These are phyloP conservation scores for Thaleichthys pacificus DNA, from an alignment of 2,797 vertebrate genomes.

Conservation along the genomic window DNA sequence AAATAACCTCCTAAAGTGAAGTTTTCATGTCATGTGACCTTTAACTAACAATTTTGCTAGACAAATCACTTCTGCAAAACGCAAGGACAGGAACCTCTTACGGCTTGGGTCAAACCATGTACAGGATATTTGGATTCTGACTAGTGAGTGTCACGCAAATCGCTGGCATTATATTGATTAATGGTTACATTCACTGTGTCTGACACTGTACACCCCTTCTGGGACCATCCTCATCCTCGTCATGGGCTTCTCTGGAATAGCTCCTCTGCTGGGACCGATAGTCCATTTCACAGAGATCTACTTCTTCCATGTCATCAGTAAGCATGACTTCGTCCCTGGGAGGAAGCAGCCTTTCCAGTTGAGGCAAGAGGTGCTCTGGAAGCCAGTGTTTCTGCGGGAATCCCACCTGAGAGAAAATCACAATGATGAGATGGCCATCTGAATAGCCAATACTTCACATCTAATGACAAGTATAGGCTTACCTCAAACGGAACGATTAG, in stretches of 20 bases:
- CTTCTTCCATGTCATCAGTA: slow-evolving; percentile 93
- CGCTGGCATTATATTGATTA: slow-evolving; percentile 12
- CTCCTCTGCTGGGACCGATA: slow-evolving; percentile 70
- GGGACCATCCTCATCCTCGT: slow-evolving; percentile 84
- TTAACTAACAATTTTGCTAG: not conserved
- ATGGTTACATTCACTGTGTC: slow-evolving; percentile 73
- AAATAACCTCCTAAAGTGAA: too few relatives aligned
- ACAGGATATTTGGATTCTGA: not conserved
- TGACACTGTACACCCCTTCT: slow-evolving; percentile 90
- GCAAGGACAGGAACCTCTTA: not conserved
- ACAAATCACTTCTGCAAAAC: not conserved
- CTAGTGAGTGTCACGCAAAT: not conserved
- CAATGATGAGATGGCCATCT: not conserved
- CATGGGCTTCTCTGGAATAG: slow-evolving; percentile 79
- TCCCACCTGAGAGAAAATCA: slow-evolving; percentile 74
- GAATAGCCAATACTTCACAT: not conserved
- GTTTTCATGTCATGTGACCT: too few relatives aligned
- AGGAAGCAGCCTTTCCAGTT: slow-evolving; percentile 88
- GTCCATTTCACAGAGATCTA: slow-evolving; percentile 85
- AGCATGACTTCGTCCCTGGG: slow-evolving; percentile 82
- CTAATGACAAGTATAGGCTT: slow-evolving; percentile 48
- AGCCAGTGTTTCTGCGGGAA: slow-evolving; percentile 93
- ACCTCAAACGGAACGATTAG: slow-evolving; percentile 89
- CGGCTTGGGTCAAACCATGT: not conserved
- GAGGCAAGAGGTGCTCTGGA: slow-evolving; percentile 80